These are phyloP conservation scores for Drosophila mulleri DNA, from an alignment of 2,888 invertebrate species.

Conservation along the genomic window DNA sequence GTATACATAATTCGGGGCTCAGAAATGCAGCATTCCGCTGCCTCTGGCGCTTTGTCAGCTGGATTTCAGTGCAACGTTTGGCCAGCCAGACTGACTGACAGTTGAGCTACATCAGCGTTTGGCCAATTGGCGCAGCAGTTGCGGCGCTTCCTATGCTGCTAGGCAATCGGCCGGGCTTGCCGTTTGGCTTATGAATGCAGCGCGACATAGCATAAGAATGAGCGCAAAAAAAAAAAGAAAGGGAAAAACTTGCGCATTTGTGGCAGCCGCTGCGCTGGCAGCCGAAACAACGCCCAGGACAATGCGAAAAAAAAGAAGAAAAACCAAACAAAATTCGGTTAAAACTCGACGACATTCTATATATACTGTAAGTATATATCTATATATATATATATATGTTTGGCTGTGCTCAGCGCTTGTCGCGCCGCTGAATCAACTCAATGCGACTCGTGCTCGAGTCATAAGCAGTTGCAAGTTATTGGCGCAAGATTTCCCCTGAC, in stretches of 20 bases:
- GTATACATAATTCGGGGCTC: background rate
- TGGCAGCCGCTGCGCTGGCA: conserved; percentile 34
- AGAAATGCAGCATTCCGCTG: background rate
- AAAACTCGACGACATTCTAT: conserved; percentile 1
- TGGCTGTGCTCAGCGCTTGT: conserved; percentile 44
- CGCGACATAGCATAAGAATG: conserved; percentile 54
- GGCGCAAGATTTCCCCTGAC: conserved; percentile 75
- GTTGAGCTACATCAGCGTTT: conserved; percentile 20
- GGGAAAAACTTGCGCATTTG: conserved; percentile 27
- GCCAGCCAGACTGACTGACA: conserved; percentile 18
- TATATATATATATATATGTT: background rate
- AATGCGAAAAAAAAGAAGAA: background rate
- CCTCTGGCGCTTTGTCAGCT: background rate
- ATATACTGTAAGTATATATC: background rate
- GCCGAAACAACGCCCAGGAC: conserved; percentile 41
- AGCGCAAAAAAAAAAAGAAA: conserved; percentile 42
- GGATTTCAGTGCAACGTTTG: background rate
- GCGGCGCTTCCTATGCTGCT: conserved; percentile 10
- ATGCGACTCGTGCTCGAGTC: conserved; percentile 54
- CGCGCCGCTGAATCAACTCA: conserved; percentile 53
- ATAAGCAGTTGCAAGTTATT: conserved; percentile 80
- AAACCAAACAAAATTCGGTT: conserved; percentile 19
- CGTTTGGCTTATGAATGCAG: conserved; percentile 31
- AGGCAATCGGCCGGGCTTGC: background rate
- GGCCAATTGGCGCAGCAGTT: conserved; percentile 29